Base-by-base conservation (phyloP, 2,113 vertebrate species). In the Zootoca vivipara region DNA sequence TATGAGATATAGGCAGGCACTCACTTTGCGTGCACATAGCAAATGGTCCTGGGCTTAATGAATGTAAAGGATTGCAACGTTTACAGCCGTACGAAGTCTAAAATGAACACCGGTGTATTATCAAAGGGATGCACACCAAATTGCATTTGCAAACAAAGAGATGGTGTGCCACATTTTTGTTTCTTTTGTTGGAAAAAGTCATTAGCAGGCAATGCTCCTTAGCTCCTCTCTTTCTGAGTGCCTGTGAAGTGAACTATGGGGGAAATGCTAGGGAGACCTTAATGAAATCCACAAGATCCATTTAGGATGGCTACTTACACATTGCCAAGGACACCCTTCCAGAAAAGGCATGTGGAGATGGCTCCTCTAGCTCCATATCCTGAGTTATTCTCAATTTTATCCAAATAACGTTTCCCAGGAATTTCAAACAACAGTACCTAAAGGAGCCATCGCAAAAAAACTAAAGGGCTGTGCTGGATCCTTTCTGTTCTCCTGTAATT, bases 31-130 rank as follows among this genome's bases (percentile, higher is more conserved):
- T 92, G 90, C 90, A 88, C 86, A 87, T 92, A 90, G 95, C 95
- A 95, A 97, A 97, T 96, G 96, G 95, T 90, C 94, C 93, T 12
- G 1, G 90, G 85, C 88, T 94, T 96, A 96, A 97, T 95, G 95
- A 95, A 95, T 93, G 92, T 94, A 96, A 95, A 95, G 83, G 89
- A 93, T 92, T 95, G 91, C 95, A 93, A 92, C 94, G 93, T 96
- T 97, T 96, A 93, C 95, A 93, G 90, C 93, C 93, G 92, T 82
- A 85, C 87, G 90, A 95, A 95, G 88, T 93, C 91, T 93, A 84
- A 95, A 95, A 95, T 96, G 95, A 96, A 95, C 95, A 96, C 92
- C 93, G 93, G 10, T 86, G 56, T 89, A 91, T 92, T 91, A 93
- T 92, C 89, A 95, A 95, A 95, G 95, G 94, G 94, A 95, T 95